These are phyloP conservation scores for Drosophila cyrtoloma DNA, from an alignment of 2,888 invertebrate genomes.

Conservation along the genomic window DNA sequence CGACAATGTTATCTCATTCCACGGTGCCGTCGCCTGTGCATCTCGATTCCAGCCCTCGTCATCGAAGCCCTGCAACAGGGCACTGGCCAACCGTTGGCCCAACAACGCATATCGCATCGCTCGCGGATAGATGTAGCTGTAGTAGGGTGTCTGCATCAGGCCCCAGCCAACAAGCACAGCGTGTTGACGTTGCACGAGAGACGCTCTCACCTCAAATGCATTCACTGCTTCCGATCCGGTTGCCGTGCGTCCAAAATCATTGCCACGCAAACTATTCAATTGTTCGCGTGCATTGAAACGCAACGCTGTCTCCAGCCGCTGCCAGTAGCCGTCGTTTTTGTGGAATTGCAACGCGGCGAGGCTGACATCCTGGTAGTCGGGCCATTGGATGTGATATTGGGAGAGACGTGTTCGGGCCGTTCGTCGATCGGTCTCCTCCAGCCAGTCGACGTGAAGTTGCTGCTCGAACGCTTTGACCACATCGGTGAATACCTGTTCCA, in stretches of 20 bases:
- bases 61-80: constrained; percentile 74
- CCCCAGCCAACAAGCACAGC: constrained; percentile 76
- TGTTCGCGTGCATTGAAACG: constrained; percentile 65
- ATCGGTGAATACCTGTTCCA: constrained; percentile 63
- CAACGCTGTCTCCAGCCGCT: constrained; percentile 60
- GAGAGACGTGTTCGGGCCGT: constrained; percentile 65
- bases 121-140: constrained; percentile 71
- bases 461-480: constrained; percentile 70
- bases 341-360: constrained; percentile 59
- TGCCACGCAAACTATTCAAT: constrained; percentile 56
- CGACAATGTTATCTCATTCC: constrained; percentile 63
- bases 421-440: constrained; percentile 74
- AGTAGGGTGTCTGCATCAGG: constrained; percentile 79
- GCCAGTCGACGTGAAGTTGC: constrained; percentile 68
- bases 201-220: constrained; percentile 67
- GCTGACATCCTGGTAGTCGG: constrained; percentile 67
- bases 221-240: constrained; percentile 50
- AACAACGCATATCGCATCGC: constrained; percentile 75
- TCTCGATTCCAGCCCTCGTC: constrained; percentile 76
- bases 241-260: constrained; percentile 42
- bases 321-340: constrained; percentile 73
- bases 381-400: constrained; percentile 61
- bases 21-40: constrained; percentile 61
- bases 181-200: constrained; percentile 59
- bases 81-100: constrained; percentile 73